Evolutionary conservation across 2,888 invertebrate species (phyloP), one percentile per base, ranked within the genome.

Genomic region (Pycnomerus fuliginosus): DNA sequence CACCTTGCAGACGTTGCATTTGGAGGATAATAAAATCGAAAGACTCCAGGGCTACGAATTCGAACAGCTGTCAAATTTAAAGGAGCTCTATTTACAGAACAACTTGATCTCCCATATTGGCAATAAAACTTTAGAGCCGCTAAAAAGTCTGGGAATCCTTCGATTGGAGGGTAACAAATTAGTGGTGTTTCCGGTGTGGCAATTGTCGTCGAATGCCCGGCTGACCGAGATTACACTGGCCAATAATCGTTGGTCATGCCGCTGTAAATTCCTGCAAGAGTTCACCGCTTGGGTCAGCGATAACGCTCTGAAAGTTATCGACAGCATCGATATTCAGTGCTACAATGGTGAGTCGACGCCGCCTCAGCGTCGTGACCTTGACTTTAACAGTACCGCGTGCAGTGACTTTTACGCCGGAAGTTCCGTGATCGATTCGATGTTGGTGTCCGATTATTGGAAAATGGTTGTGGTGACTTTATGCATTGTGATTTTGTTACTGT

Each of bases 231-330:
- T 93, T 54, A 84, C 86, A 5, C 78, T 93, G 41, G 87, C 89
- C 8, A 83, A 86, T 59, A 94, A 94, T 71, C 80, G 84, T 48
- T 94, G 93, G 93, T 87, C 88, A 25, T 94, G 94, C 67, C 85
- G 90, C 58, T 94, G 94, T 74, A 86, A 88, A 68, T 92, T 90
- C 74, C 78, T 93, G 61, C 87, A 89, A 70, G 87, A 87, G 62
- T 76, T 91, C 58, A 87, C 90, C 45, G 79, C 84, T 53, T 92
- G 90, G 80, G 83, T 90, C 48, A 80, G 84, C 20, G 88, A 89
- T 67, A 89, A 89, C 69, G 83, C 85, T 47, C 81, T 85, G 69
- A 86, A 86, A 73, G 84, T 90, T 55, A 76, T 86, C 48, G 90
- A 90, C 69, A 80, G 84, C 54, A 79, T 80, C 53, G 87, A 88